Conservation (phyloP, 2,113 vertebrate species). For the Proteles cristata region DNA sequence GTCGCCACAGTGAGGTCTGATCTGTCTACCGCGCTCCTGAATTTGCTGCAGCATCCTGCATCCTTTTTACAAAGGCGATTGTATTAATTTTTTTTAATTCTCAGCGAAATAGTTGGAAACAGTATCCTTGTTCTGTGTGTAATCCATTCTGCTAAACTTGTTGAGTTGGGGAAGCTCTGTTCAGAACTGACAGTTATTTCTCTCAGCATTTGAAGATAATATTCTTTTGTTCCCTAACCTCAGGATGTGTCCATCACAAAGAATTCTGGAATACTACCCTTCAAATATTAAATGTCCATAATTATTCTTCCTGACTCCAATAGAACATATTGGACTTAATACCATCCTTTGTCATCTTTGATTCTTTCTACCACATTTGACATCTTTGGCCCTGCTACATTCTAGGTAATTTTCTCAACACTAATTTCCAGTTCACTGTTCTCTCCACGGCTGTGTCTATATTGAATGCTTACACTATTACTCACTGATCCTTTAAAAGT, state of each 20-base stretch:
- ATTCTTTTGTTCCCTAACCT: neutral
- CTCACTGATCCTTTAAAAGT: neutral
- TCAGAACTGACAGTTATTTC: neutral
- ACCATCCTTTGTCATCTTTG: neutral
- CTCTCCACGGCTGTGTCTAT: neutral
- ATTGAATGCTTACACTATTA: neutral
- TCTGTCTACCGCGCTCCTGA: neutral
- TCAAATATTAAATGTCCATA: neutral
- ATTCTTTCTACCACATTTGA: neutral
- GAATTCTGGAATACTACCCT: neutral
- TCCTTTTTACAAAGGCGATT: neutral
- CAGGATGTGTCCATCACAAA: neutral
- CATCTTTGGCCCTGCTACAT: neutral
- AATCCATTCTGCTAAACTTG: neutral
- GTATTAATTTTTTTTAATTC: neutral
- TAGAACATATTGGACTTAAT: neutral
- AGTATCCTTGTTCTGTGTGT: neutral
- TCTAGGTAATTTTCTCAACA: neutral
- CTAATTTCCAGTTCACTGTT: neutral
- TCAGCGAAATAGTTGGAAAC: neutral
- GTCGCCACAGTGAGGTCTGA: neutral
- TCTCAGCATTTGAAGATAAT: neutral
- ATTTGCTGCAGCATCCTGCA: neutral
- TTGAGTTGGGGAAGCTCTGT: neutral
- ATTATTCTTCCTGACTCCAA: neutral